A percentile compares a stretch with the other conserved stretches of the same genome.
Conservation (phyloP, 2,113 vertebrate genomes). For the Hippocampus guttulatus region DNA sequence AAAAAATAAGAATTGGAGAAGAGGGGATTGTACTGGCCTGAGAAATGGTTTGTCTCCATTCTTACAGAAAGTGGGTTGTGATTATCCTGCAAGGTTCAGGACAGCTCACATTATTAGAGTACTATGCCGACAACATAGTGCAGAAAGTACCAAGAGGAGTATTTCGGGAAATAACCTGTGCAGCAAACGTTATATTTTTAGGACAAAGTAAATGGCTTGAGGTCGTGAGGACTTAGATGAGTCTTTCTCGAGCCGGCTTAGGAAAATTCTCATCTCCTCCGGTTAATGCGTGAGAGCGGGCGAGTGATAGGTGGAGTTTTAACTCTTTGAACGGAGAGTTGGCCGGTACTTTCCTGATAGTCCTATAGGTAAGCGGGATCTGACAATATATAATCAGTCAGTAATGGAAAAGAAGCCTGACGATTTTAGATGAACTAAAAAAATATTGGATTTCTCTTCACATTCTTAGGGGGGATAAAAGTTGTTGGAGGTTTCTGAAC, state of each 20-base stretch:
- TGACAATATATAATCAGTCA: background rate
- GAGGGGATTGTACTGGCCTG: background rate
- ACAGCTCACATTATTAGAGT: background rate
- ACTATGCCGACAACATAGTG: background rate
- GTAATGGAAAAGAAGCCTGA: background rate
- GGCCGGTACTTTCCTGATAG: no score
- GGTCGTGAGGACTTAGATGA: no score
- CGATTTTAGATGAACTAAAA: background rate
- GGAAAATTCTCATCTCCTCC: no score
- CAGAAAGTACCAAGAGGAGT: background rate
- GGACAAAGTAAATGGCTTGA: background rate
- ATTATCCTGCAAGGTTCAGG: background rate
- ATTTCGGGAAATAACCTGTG: background rate
- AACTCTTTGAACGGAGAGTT: no score
- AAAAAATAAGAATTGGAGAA: no score
- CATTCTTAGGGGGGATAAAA: background rate
- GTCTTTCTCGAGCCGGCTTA: no score
- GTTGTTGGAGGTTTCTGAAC: background rate
- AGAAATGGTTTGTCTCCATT: conserved; percentile 6
- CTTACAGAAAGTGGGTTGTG: background rate
- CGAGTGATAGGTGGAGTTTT: no score
- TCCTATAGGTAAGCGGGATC: no score
- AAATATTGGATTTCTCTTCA: background rate
- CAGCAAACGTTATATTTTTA: background rate
- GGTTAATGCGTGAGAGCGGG: no score